These are phyloP conservation scores for Lasioglossum leucozonium DNA, from an alignment of 2,888 invertebrate species.

Conservation along the genomic window DNA sequence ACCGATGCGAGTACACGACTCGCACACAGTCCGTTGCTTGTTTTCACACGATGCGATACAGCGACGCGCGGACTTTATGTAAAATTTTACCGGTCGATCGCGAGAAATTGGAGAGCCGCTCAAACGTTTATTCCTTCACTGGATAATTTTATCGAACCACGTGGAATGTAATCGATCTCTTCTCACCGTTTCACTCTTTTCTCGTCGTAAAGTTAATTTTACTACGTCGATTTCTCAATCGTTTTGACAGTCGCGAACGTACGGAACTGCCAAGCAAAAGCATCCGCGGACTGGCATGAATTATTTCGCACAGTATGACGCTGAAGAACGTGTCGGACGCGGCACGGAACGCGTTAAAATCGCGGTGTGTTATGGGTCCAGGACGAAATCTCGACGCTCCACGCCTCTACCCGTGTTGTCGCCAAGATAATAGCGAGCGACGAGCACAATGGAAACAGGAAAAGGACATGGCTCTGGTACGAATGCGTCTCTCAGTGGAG, in stretches of 20 bases:
- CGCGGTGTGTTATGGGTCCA: not conserved
- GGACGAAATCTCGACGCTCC: not conserved
- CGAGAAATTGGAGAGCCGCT: too few species aligned
- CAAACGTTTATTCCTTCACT: too few species aligned
- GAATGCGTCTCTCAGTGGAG: conserved; percentile 64
- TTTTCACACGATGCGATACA: not conserved
- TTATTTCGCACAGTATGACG: not conserved
- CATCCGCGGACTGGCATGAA: not conserved
- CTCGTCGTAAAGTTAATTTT: too few species aligned
- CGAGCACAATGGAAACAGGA: conserved; percentile 13
- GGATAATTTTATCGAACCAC: too few species aligned
- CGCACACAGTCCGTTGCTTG: not conserved
- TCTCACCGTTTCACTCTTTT: too few species aligned
- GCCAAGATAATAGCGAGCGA: conserved; percentile 40
- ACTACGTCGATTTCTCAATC: too few species aligned
- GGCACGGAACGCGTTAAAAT: not conserved
- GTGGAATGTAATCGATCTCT: too few species aligned
- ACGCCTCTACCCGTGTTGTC: conserved; percentile 26
- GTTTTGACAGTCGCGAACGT: not conserved
- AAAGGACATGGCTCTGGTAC: conserved; percentile 39
- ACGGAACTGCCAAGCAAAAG: not conserved
- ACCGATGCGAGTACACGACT: not conserved
- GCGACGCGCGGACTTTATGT: too few species aligned
- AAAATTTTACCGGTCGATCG: too few species aligned
- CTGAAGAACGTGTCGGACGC: not conserved